A percentile compares a stretch with the other conserved stretches of the same genome.
phyloP scores from a whole-genome alignment of 2,888 invertebrate species.

The Aquatica leii region DNA sequence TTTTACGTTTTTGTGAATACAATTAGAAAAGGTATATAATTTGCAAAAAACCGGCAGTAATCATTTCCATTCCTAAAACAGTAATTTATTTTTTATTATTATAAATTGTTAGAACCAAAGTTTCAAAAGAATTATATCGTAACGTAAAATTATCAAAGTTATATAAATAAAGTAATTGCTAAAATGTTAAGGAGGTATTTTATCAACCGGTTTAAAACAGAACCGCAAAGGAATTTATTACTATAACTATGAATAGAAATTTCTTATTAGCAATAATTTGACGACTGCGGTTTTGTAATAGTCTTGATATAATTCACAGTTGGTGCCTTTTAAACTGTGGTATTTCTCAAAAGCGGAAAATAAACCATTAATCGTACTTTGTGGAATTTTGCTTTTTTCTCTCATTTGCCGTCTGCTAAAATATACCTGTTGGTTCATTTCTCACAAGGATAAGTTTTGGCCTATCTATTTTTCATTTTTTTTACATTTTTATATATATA shows the following conservation, averaged over 20 bases:
- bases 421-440: slow-evolving; percentile 34
- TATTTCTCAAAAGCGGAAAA: slow-evolving; percentile 18
- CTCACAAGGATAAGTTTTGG: slow-evolving; percentile 32
- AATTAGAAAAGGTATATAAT: no score
- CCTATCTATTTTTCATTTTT: slow-evolving; percentile 42
- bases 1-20: no score
- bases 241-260: slow-evolving; percentile 14
- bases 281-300: slow-evolving; percentile 17
- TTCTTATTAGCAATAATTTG: slow-evolving; percentile 21
- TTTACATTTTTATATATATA: slow-evolving; percentile 45
- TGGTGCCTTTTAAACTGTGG: not conserved
- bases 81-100: no score
- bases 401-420: slow-evolving; percentile 17
- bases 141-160: no score
- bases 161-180: no score
- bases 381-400: slow-evolving; percentile 27
- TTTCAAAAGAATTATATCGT: no score
- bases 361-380: slow-evolving; percentile 31
- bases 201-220: not conserved
- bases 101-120: no score
- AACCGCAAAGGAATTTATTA: slow-evolving; percentile 8
- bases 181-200: not conserved
- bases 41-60: no score
- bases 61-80: no score
- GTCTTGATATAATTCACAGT: slow-evolving; percentile 12